These are phyloP conservation scores for Ctenoplectra terminalis DNA, from an alignment of 1,140 invertebrate genomes.

Conservation along the genomic window DNA sequence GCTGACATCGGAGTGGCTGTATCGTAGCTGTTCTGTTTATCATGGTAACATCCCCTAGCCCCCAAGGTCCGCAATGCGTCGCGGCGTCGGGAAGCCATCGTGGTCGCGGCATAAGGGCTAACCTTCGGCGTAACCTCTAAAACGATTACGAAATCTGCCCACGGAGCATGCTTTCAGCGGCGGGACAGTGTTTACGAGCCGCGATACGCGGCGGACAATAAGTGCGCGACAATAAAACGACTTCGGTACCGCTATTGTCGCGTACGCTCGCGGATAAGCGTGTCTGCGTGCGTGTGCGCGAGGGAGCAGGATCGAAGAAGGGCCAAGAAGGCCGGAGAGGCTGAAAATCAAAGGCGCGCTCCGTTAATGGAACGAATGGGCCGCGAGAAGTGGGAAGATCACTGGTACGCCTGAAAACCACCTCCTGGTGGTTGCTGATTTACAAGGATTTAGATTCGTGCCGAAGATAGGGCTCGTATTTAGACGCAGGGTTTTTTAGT, in stretches of 20 bases:
- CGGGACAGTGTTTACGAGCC: constrained; percentile 40
- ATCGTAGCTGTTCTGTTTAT: background rate
- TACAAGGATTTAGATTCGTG: constrained; percentile 4
- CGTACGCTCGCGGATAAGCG: background rate
- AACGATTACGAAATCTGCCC: constrained; percentile 51
- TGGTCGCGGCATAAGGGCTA: background rate
- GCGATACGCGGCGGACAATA: constrained; percentile 56
- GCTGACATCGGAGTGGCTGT: background rate
- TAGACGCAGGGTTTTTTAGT: background rate
- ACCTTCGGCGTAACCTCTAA: constrained; percentile 46
- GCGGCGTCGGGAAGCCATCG: background rate
- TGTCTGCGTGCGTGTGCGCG: background rate
- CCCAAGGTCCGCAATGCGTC: constrained; percentile 38
- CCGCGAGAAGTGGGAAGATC: constrained; percentile 1
- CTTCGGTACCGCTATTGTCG: constrained; percentile 42
- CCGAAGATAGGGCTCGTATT: background rate
- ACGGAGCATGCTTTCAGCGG: constrained; percentile 32
- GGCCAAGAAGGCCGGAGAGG: background rate
- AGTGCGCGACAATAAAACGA: constrained; percentile 49
- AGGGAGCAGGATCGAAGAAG: background rate
- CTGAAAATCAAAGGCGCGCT: constrained; percentile 37
- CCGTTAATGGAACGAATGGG: constrained; percentile 37
- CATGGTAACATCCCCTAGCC: background rate
- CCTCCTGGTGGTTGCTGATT: background rate
- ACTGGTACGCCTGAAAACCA: background rate